Base-by-base conservation (phyloP, 2,888 invertebrate species). In the Muschampia staudingeri region DNA sequence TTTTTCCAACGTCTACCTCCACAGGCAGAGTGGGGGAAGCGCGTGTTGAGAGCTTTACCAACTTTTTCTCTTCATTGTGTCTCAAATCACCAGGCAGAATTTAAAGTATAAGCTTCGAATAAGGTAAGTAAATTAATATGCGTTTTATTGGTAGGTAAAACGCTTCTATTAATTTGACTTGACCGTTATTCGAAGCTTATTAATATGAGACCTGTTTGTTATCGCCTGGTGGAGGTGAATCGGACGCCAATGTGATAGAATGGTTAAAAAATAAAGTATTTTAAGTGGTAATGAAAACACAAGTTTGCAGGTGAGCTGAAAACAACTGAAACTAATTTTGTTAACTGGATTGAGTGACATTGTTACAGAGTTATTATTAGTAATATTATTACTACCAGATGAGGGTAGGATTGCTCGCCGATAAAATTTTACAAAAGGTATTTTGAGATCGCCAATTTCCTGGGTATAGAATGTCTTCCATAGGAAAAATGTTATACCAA, bases 131-230 rank as follows among this genome's bases (percentile, higher is more conserved):
- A 56, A 56, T 56, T 56, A 56, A 56, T 56, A 73, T 48, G 11
- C 56, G 34, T 56, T 56, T 56, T 56, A 56, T 56, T 56, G 56
- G 56, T 56, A 70, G 69, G 69, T 70, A 70, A 70, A 70, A 70
- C 69, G 69, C 69, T 37, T 16, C 34, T 70, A 70, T 70, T 70
- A 70, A 70, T 37, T 69, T 56, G 56, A 69, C 69, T 37, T 69
- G 69, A 69, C 69, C 69, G 69, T 67, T 67, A 67, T 67, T 67
- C 30, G 67, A 48, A 48, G 52, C 52, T 52, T 52, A 52, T 52
- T 52, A 56, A 19, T 56, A 44, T 56, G 56, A 56, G 56, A 56
- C 9, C 19, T 56, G 56, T 56, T 56, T 56, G 56, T 56, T 56
- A 56, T 56, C 56, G 56, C 56, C 56, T 56, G 56, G 56, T 56